These are phyloP conservation scores for Poecilus cupreus DNA, from an alignment of 2,888 invertebrate species.

Conservation along the genomic window DNA sequence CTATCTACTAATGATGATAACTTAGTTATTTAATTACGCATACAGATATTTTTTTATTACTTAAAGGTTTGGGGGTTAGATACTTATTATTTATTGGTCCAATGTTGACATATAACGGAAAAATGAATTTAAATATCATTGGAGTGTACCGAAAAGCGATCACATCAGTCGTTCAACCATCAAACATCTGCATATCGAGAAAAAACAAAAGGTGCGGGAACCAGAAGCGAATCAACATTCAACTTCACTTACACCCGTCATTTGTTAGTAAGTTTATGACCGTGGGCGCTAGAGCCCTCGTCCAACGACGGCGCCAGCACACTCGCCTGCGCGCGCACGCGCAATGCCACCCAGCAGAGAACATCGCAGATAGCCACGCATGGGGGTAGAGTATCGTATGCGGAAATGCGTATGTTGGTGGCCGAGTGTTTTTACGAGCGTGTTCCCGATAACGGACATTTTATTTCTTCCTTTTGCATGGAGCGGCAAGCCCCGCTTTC, in stretches of 20 bases:
- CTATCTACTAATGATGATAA: too few relatives aligned
- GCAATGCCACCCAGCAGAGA: too few relatives aligned
- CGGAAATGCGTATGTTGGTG: slow-evolving; percentile 41
- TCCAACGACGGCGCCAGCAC: neutral
- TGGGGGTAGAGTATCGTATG: slow-evolving; percentile 40
- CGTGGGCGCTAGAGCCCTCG: neutral
- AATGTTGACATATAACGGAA: neutral
- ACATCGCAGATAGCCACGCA: neutral
- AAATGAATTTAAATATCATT: neutral
- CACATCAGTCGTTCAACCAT: neutral
- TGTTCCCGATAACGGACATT: slow-evolving; percentile 51
- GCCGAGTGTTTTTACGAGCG: slow-evolving; percentile 23
- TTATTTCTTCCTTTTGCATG: slow-evolving; percentile 54
- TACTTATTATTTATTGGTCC: neutral
- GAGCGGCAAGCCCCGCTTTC: slow-evolving; percentile 46
- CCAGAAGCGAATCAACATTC: slow-evolving; percentile 16
- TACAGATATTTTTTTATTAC: too few relatives aligned
- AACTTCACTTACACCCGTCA: slow-evolving; percentile 31
- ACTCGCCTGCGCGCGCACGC: neutral
- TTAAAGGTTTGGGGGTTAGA: too few relatives aligned
- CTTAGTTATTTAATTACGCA: too few relatives aligned
- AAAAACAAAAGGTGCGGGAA: slow-evolving; percentile 36
- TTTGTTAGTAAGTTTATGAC: slow-evolving; percentile 37
- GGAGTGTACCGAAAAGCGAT: neutral
- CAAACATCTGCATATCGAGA: slow-evolving; percentile 27